phyloP scores from a whole-genome alignment of 1,140 invertebrate genomes.

The Thereuonema tuberculata region DNA sequence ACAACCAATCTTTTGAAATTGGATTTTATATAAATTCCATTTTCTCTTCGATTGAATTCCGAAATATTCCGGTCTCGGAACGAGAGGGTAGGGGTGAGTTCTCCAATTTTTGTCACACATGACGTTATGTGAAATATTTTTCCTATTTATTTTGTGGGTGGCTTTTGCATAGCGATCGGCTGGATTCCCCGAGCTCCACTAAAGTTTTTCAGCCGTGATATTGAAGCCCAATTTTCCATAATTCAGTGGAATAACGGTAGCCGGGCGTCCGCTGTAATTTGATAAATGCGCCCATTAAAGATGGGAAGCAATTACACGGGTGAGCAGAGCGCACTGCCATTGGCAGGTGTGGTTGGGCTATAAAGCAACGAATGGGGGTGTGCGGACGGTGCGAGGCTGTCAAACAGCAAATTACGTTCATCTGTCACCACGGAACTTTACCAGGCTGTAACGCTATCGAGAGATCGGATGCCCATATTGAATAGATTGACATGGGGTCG shows the following conservation, averaged over 20 bases:
- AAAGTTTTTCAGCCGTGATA: slow-evolving; percentile 9
- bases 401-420: slow-evolving; percentile 10
- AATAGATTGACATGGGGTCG: too few species aligned
- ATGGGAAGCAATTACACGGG: slow-evolving; percentile 5
- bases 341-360: neutral
- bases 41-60: too few species aligned
- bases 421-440: slow-evolving; percentile 7
- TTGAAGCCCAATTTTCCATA: slow-evolving; percentile 10
- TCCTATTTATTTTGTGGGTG: too few species aligned
- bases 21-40: too few species aligned
- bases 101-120: too few species aligned
- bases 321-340: neutral
- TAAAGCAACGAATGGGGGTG: neutral
- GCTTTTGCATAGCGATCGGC: slow-evolving; percentile 1
- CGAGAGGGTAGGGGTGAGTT: too few species aligned
- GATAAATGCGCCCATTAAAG: neutral
- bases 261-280: slow-evolving; percentile 1
- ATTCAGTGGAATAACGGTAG: neutral
- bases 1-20: too few species aligned
- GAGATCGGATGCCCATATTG: too few species aligned
- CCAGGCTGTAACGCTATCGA: neutral
- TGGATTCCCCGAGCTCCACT: neutral
- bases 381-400: neutral
- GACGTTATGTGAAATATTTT: too few species aligned
- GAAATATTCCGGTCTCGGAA: too few species aligned